Percentiles rank a stretch among this genome's conserved stretches.
phyloP scores from a whole-genome alignment of 2,797 vertebrate genomes.

The Pristis pectinata region DNA sequence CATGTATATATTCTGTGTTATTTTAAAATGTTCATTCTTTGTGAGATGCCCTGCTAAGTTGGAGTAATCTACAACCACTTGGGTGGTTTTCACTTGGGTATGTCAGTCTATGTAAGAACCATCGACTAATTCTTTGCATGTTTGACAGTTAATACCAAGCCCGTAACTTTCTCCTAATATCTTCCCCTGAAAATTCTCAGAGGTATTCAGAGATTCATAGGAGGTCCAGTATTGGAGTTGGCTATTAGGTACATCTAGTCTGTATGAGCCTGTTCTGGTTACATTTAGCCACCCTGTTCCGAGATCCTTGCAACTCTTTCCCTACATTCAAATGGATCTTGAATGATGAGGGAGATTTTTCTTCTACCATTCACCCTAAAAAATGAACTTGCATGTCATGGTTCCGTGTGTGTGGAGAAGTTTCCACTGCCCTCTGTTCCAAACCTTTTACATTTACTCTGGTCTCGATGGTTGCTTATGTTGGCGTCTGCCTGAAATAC shows the following conservation, averaged over 20 bases:
- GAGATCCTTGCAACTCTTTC: neutral
- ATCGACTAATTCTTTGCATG: neutral
- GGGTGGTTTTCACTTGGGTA: neutral
- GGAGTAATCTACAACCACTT: neutral
- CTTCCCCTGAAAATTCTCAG: neutral
- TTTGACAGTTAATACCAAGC: neutral
- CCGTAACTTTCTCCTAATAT: no score
- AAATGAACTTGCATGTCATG: neutral
- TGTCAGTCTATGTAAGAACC: neutral
- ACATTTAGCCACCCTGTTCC: neutral
- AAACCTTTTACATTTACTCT: neutral
- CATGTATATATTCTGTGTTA: no score
- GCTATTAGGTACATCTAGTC: neutral
- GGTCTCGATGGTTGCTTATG: neutral
- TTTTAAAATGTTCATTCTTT: neutral
- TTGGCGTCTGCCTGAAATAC: neutral
- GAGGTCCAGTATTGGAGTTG: neutral
- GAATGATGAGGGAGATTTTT: neutral
- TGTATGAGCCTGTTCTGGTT: neutral
- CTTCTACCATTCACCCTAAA: neutral
- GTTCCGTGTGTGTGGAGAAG: no score
- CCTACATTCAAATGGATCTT: neutral
- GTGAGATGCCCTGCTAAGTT: no score
- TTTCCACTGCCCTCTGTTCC: neutral
- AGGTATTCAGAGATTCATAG: neutral